These are phyloP conservation scores for Argopecten irradians DNA, from an alignment of 1,140 invertebrate species.

Conservation along the genomic window DNA sequence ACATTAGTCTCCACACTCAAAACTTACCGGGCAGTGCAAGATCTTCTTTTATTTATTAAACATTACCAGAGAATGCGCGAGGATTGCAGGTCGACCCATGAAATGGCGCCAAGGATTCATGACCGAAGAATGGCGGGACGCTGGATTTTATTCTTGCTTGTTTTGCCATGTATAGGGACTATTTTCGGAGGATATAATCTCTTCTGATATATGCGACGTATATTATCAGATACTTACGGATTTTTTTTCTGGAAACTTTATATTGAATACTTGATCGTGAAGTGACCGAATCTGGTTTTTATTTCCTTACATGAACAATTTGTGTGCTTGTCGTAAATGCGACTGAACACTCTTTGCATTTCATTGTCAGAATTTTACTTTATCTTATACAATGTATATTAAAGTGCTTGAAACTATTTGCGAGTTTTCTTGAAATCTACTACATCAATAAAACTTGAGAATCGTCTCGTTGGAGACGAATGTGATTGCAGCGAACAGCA, in stretches of 20 bases:
- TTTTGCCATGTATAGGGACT: background rate
- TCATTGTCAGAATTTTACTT: background rate
- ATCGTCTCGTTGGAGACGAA: too few relatives aligned
- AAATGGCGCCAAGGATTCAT: background rate
- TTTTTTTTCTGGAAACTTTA: background rate
- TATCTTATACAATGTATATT: background rate
- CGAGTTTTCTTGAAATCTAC: background rate
- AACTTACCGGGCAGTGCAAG: background rate
- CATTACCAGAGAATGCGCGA: background rate
- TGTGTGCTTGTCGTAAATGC: background rate
- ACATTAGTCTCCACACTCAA: background rate
- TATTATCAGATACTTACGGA: background rate
- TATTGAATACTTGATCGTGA: background rate
- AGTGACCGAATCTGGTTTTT: background rate
- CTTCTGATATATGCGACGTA: background rate
- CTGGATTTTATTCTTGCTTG: background rate
- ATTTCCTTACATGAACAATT: background rate
- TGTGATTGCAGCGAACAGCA: too few relatives aligned
- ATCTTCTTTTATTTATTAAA: background rate
- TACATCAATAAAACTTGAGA: too few relatives aligned
- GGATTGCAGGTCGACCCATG: too few relatives aligned
- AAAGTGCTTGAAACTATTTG: background rate
- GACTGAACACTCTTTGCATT: background rate
- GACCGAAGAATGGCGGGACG: background rate
- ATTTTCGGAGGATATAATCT: background rate